A percentile compares a stretch with the other conserved stretches of the same genome.
phyloP scores from a whole-genome alignment of 2,113 vertebrate genomes.

The Grallaria varia region DNA sequence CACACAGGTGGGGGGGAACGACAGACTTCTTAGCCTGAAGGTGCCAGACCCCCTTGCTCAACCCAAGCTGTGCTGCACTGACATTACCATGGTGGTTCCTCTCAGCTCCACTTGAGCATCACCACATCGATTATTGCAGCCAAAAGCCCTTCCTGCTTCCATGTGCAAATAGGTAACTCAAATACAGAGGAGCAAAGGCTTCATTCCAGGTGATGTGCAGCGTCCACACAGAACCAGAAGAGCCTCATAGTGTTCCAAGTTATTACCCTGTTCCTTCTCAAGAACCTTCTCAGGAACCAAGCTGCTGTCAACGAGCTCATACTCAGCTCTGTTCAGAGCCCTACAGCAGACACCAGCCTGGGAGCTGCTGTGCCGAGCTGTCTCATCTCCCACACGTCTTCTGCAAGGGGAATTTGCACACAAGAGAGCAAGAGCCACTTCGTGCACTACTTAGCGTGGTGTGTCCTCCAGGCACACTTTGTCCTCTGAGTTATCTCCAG shows the following conservation, averaged over 20 bases:
- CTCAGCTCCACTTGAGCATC: neutral
- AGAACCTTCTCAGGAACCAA: neutral
- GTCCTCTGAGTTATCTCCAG: conserved; percentile 53
- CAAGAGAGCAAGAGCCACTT: neutral
- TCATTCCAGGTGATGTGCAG: neutral
- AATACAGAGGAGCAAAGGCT: neutral
- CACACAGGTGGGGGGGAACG: neutral
- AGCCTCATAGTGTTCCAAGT: neutral
- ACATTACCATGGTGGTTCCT: neutral
- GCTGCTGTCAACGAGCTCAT: neutral
- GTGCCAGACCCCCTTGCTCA: neutral
- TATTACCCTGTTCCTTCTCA: neutral
- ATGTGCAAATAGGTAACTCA: neutral
- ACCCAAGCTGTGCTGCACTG: neutral
- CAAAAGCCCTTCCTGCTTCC: neutral
- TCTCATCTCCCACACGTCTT: neutral
- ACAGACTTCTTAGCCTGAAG: neutral
- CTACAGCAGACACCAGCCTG: neutral
- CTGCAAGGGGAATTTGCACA: neutral
- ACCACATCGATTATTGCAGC: neutral
- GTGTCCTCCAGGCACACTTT: conserved; percentile 49
- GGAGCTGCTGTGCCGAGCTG: neutral
- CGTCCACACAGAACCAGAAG: neutral
- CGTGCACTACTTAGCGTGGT: neutral
- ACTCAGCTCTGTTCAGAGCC: neutral